Evolutionary conservation across 2,113 vertebrate genomes (phyloP), one percentile per base, ranked within the genome.

Genomic region (Empidonax traillii): DNA sequence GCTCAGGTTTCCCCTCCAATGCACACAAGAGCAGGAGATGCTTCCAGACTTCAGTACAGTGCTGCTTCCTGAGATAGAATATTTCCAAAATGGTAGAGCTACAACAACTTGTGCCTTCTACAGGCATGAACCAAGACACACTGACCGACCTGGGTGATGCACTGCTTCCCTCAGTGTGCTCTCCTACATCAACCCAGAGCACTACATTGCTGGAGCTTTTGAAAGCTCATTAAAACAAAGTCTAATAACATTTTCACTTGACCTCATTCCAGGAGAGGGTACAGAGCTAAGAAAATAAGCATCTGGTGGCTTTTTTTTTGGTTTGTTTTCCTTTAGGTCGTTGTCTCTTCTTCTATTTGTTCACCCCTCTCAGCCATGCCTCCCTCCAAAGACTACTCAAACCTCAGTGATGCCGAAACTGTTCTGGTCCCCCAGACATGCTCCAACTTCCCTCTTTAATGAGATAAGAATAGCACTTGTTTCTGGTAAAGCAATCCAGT

Each of bases 31-130:
- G 63, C 68, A 71, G 68, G 51, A 91, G 94, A 69, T 74, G 71
- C 44, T 95, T 68, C 75, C 5, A 3, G 58, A 37, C 35, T 67
- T 83, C 6, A 4, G 55, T 63, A 80, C 63, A 81, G 39, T 1
- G 0, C 31, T 67, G 44, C 47, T 71, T 80, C 63, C 56, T 66
- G 39, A 85, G 53, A 14, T 5, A 4, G 69, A 49, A 15, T 56
- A 52, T 81, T 94, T 96, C 78, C 56, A 63, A 55, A 69, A 37
- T 8, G 27, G n/a, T 62, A 94, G 71, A 87, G 33, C 23, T 69
- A 20, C 43, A 90, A 33, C 24, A 55, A 1, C 71, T 65, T 46
- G 8, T 21, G 58, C 5, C 52, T 82, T 55, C 79, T 52, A 12
- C 4, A 1, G 52, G n/a, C 20, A 11, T 12, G 65, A 92, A 43